Conservation (phyloP, 2,113 vertebrate species). For the Noturus placidus region DNA sequence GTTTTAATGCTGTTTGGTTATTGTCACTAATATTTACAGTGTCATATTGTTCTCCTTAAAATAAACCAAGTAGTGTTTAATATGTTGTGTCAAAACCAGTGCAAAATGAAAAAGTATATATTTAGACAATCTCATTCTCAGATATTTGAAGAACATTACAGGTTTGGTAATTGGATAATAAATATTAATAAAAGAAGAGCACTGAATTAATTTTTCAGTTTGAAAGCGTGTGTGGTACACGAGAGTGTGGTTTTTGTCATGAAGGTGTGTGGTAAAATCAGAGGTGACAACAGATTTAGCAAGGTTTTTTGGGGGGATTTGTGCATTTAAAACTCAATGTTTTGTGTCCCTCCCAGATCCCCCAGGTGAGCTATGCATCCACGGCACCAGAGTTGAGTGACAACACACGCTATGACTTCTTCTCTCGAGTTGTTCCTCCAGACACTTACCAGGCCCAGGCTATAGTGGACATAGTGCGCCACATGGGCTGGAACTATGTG, state of each 20-base stretch:
- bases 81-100: not conserved
- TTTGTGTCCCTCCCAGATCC: slow-evolving; percentile 78
- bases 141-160: not conserved
- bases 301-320: not conserved
- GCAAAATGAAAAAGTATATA: not conserved
- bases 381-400: slow-evolving; percentile 96
- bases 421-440: slow-evolving; percentile 94
- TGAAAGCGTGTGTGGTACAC: slow-evolving; percentile 22
- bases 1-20: not conserved
- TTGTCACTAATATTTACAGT: not conserved
- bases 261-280: slow-evolving; percentile 9
- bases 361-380: slow-evolving; percentile 99
- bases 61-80: not conserved
- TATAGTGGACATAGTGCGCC: slow-evolving; percentile 95
- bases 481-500: slow-evolving; percentile 94
- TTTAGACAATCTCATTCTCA: not conserved
- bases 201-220: not conserved
- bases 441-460: slow-evolving; percentile 98
- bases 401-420: slow-evolving; percentile 97
- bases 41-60: not conserved
- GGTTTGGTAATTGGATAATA: not conserved
- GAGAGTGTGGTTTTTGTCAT: slow-evolving; percentile 6
- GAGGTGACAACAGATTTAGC: not conserved
- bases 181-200: not conserved
- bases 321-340: slow-evolving; percentile 26